Conservation (phyloP, 2,113 vertebrate genomes). For the Dipodomys merriami region DNA sequence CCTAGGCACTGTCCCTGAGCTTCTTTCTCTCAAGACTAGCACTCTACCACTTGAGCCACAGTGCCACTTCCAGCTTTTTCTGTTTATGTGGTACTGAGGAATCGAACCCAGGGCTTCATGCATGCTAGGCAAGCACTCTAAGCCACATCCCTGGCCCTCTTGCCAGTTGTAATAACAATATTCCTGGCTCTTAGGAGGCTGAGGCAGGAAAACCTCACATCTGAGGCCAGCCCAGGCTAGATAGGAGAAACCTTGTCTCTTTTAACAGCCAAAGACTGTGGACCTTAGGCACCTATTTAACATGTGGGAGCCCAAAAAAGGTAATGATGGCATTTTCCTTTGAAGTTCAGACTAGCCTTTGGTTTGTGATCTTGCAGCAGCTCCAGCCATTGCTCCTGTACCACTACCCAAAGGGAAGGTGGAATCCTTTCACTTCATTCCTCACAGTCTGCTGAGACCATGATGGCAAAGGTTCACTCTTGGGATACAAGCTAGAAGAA, state of each 20-base stretch:
- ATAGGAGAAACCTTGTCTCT: background rate
- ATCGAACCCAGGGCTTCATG: no score
- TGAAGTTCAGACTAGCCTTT: background rate
- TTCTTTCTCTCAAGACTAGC: no score
- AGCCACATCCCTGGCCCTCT: no score
- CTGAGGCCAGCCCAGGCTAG: background rate
- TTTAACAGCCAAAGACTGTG: background rate
- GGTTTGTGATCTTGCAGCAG: background rate
- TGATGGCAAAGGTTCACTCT: slow-evolving; percentile 6
- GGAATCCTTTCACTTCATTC: background rate
- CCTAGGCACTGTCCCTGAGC: no score
- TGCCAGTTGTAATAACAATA: background rate
- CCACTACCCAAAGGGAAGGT: background rate
- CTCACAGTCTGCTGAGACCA: background rate
- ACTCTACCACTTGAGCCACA: no score
- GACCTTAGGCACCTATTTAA: background rate
- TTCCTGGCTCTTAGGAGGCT: no score
- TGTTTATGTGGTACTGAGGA: no score
- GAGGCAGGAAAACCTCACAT: no score
- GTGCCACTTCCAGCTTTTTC: no score
- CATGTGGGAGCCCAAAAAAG: background rate
- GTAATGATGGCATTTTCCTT: background rate
- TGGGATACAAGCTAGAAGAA: slow-evolving; percentile 22
- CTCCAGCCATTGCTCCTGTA: background rate
- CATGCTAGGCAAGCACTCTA: no score